A percentile compares a stretch with the other conserved stretches of the same genome.
phyloP scores from a whole-genome alignment of 2,888 invertebrate genomes.

The Pterostichus madidus region DNA sequence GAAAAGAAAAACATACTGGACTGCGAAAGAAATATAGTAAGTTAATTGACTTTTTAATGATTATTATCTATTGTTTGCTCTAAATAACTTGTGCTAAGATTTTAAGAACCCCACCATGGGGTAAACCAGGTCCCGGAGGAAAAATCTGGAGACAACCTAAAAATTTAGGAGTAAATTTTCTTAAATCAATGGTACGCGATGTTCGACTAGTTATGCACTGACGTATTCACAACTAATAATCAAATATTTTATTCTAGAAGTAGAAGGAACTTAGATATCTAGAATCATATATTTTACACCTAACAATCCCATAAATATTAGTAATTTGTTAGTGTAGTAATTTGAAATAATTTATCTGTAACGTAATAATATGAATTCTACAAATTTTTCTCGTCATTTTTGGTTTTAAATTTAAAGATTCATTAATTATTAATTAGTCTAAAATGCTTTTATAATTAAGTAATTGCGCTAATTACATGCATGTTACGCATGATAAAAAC shows the following conservation, averaged over 20 bases:
- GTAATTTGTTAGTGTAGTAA: too few species aligned
- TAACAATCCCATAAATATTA: background rate
- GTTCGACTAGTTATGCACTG: conserved; percentile 32
- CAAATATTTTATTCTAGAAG: background rate
- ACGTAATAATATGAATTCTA: too few species aligned
- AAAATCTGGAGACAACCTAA: conserved; percentile 87
- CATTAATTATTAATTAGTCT: too few species aligned
- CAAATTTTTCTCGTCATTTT: too few species aligned
- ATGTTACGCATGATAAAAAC: too few species aligned
- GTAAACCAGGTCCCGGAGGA: conserved; percentile 86
- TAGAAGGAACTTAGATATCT: background rate
- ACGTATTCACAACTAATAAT: too few species aligned
- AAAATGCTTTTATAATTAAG: too few species aligned
- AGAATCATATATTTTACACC: background rate
- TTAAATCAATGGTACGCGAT: conserved; percentile 85
- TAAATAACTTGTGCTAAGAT: conserved; percentile 47
- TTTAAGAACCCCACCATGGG: conserved; percentile 80
- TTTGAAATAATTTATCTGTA: too few species aligned
- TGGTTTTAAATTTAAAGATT: too few species aligned
- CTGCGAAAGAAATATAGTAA: conserved; percentile 81
- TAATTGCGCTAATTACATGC: too few species aligned
- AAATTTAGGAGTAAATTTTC: conserved; percentile 86
- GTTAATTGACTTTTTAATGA: conserved; percentile 64
- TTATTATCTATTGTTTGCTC: background rate
- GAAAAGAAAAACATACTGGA: conserved; percentile 78